phyloP scores from a whole-genome alignment of 23 tunicate species.

The Halocynthia roretzi region DNA sequence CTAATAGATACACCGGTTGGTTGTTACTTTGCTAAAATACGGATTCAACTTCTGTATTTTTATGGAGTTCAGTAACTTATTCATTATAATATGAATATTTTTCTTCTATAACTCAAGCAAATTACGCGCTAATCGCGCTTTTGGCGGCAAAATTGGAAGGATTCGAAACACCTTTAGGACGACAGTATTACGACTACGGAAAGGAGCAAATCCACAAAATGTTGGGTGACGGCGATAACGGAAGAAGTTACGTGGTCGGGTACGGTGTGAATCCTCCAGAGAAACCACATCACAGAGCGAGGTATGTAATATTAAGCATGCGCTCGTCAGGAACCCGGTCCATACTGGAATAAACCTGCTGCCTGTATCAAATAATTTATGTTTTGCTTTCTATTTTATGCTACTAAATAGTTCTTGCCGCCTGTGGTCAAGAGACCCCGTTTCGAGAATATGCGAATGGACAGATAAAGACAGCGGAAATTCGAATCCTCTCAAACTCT shows the following conservation, averaged over 20 bases:
- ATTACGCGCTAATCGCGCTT: slow-evolving; percentile 66
- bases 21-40: not conserved
- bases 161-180: not conserved
- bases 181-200: slow-evolving; percentile 41
- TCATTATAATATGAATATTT: too few relatives aligned
- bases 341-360: not conserved
- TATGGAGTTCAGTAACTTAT: too few relatives aligned
- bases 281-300: slow-evolving; percentile 87
- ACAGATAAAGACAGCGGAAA: slow-evolving; percentile 24
- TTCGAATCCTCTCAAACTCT: slow-evolving; percentile 76
- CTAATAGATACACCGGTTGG: slow-evolving; percentile 92
- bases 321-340: not conserved
- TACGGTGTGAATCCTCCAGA: slow-evolving; percentile 45
- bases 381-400: not conserved
- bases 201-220: slow-evolving; percentile 66
- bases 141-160: slow-evolving; percentile 58
- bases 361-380: not conserved
- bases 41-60: not conserved
- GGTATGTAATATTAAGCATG: slow-evolving; percentile 30
- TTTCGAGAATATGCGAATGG: slow-evolving; percentile 25
- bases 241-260: slow-evolving; percentile 70
- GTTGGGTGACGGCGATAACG: slow-evolving; percentile 48
- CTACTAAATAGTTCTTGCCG: slow-evolving; percentile 60
- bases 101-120: slow-evolving; percentile 27
- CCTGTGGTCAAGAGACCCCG: slow-evolving; percentile 28